Percentiles rank a stretch among this genome's conserved stretches.
These are phyloP conservation scores for Rhinogobius similis DNA, from an alignment of 2,113 vertebrate genomes.

Conservation along the genomic window DNA sequence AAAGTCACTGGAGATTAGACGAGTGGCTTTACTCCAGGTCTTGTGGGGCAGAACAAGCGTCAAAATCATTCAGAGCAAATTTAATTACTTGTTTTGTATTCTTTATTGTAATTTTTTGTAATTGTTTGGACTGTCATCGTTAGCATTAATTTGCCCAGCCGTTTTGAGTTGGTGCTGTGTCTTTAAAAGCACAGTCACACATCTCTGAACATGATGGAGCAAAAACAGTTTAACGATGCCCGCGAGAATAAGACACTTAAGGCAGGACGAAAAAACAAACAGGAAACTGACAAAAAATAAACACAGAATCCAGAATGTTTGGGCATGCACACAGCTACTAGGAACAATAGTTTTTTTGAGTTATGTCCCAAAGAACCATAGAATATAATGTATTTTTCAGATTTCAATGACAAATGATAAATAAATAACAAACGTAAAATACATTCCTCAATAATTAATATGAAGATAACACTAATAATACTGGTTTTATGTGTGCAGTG, in stretches of 20 bases:
- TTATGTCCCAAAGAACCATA: background rate
- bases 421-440: too few relatives aligned
- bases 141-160: too few relatives aligned
- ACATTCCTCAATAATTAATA: too few relatives aligned
- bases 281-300: constrained; percentile 65
- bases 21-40: background rate
- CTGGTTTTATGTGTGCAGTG: too few relatives aligned
- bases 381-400: too few relatives aligned
- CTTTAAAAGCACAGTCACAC: constrained; percentile 44
- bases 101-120: background rate
- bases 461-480: too few relatives aligned
- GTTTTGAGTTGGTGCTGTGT: constrained; percentile 19
- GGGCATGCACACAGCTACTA: constrained; percentile 14
- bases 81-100: background rate
- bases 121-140: background rate
- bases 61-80: too few relatives aligned
- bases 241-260: constrained; percentile 61
- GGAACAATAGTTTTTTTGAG: constrained; percentile 12
- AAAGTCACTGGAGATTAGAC: background rate
- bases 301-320: constrained; percentile 40
- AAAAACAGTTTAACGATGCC: constrained; percentile 36
- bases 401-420: too few relatives aligned
- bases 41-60: background rate
- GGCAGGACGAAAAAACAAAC: constrained; percentile 47
- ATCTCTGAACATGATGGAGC: constrained; percentile 51